These are phyloP conservation scores for Anomalospiza imberbis DNA, from an alignment of 2,797 vertebrate genomes.

Conservation along the genomic window DNA sequence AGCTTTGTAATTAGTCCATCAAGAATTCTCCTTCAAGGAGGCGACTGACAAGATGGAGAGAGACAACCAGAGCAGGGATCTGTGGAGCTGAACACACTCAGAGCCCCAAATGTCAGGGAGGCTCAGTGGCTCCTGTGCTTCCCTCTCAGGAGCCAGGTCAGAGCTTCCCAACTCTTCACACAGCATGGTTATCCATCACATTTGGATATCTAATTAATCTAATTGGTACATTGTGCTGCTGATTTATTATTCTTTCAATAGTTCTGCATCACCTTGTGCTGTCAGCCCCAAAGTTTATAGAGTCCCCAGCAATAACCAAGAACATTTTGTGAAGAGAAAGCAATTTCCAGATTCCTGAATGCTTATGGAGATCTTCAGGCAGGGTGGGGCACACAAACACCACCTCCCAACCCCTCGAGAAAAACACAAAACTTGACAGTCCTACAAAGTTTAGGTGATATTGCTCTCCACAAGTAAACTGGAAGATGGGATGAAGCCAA, in stretches of 20 bases:
- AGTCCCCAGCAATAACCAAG: background rate
- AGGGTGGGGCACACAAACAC: background rate
- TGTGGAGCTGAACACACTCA: background rate
- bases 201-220: conserved; percentile 19
- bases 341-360: background rate
- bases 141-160: background rate
- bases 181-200: background rate
- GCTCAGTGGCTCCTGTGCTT: background rate
- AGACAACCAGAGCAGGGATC: background rate
- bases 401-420: rapidly evolving
- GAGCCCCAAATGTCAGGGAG: background rate
- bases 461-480: background rate
- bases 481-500: background rate
- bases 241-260: background rate
- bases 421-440: background rate
- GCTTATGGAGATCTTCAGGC: background rate
- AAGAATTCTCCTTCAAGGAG: background rate
- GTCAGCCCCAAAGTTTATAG: background rate
- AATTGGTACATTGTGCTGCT: background rate
- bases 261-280: background rate
- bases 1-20: background rate
- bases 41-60: background rate
- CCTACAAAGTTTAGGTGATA: background rate
- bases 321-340: background rate
- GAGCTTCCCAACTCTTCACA: background rate